Evolutionary conservation across 2,888 invertebrate genomes (phyloP).

Genomic region (Toxonevra muliebris): DNA sequence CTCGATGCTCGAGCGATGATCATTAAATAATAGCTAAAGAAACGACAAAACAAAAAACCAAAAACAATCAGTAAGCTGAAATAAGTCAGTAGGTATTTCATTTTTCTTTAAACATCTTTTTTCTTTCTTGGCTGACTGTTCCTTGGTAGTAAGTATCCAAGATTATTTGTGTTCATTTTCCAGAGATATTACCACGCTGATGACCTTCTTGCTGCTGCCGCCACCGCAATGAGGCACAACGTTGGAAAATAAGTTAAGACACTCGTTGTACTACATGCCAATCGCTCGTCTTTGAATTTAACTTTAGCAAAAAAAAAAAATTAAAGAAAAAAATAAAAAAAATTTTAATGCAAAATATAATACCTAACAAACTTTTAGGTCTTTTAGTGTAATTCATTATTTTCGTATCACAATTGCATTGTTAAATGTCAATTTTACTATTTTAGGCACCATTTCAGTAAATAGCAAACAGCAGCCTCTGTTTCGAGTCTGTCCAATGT

Average conservation of each 20-base stretch:
- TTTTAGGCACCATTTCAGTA: constrained; percentile 11
- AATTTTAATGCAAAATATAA: too few relatives aligned
- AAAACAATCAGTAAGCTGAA: constrained; percentile 20
- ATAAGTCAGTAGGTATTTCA: constrained; percentile 15
- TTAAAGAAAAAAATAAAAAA: too few relatives aligned
- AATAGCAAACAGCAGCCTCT: constrained; percentile 1
- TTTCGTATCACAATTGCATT: constrained; percentile 17
- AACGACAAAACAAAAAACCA: not conserved
- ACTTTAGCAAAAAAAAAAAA: not conserved
- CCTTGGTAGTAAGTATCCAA: not conserved
- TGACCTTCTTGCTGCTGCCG: constrained; percentile 26
- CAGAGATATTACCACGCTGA: constrained; percentile 31
- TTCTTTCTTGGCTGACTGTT: not conserved
- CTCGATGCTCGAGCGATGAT: not conserved
- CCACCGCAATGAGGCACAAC: constrained; percentile 35
- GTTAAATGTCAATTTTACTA: constrained; percentile 29
- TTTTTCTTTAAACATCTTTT: not conserved
- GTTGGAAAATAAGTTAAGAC: constrained; percentile 5
- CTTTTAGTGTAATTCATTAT: constrained; percentile 22
- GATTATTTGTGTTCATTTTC: not conserved
- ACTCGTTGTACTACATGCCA: not conserved
- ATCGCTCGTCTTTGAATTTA: constrained; percentile 15
- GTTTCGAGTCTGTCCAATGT: not conserved
- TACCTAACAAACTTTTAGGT: too few relatives aligned
- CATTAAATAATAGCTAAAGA: too few relatives aligned